Base-by-base conservation (phyloP, 2,113 vertebrate genomes). In the Pongo abelii region DNA sequence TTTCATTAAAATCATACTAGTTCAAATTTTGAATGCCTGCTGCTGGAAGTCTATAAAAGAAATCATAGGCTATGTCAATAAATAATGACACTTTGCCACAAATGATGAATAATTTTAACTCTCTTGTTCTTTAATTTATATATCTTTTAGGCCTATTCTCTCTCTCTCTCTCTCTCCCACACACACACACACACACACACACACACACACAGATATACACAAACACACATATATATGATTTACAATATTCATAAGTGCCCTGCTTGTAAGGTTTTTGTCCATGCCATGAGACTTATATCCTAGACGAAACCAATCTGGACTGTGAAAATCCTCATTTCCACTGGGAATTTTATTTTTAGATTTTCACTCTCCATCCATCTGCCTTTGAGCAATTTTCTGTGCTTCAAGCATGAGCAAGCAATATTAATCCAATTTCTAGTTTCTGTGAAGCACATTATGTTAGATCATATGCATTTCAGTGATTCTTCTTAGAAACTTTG, bases 391-490 rank as follows among this genome's bases (percentile, higher is more conserved):
- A 98, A 98, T 99, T 98, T 99, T 98, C 91, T 98, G 90, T 98
- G 97, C 98, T 98, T 99, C 98, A 98, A 98, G 98, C 98, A 98
- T 98, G 98, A 99, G 84, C 97, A 99, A 98, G 98, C 98, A 98
- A 98, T 98, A 99, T 98, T 99, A 99, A 98, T 99, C 98, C 97
- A 98, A 98, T 98, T 99, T 98, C 96, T 98, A 97, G 90, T 98
- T 98, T 99, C 98, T 98, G 89, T 98, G 97, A 98, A 97, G 96
- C 97, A 98, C 96, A 98, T 99, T 98, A 98, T 97, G 97, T 98
- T 98, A 98, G 85, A 98, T 97, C 96, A 98, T 96, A 98, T 97
- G 94, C 84, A 98, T 96, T 96, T 98, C 97, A 92, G 75, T 91
- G 94, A 91, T 98, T 86, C 79, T 98, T 77, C 96, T 98, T 84